Base-by-base conservation (phyloP, 2,113 vertebrate species). In the Helogale parvula region DNA sequence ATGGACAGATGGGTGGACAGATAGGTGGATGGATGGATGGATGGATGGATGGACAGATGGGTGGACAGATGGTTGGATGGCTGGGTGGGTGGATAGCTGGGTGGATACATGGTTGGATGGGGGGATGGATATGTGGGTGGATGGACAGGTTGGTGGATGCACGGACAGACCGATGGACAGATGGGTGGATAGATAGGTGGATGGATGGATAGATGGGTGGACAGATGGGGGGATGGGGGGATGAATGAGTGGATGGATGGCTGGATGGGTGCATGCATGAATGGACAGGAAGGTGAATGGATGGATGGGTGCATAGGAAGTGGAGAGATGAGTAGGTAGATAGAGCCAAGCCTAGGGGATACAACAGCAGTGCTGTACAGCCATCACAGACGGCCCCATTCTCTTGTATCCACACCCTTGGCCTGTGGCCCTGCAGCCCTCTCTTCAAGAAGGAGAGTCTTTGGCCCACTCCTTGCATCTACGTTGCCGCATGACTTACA, bases 261-360 rank as follows among this genome's bases (percentile, higher is more conserved):
- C 3, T 17, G 6, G 9, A 5, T 13, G 9, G 31, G 14, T 3
- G 21, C 45, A 25, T 3, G 29, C 80, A 7, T 27, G 11, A 13
- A 5, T 31, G 13, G 29, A 2, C 15, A 31, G 5, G 12, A 6
- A 13, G 29, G 15, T 16, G 65, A 31, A 33, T 16, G 31, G 33
- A 33, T 16, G 31, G 33, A 16, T 31, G 33, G 19, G 25, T 19
- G 33, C 19, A 66, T 1, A 57, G 8, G 4, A n/a, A 33, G 9
- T 16, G 54, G 16, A 2, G 0, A 10, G 52, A 63, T 0, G 13
- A 13, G 21, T 45, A 29, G 54, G 14, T 0, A 57, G 72, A 15
- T 3, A 23, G 68, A 29, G 45, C 68, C 35, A 16, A 19, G 4
- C 31, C 9, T 7, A 5, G 6, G 10, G 63, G 19, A 13, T 8